Evolutionary conservation across 1,140 invertebrate species (phyloP), one percentile per base, ranked within the genome.

Genomic region (Sycophaga agraensis): DNA sequence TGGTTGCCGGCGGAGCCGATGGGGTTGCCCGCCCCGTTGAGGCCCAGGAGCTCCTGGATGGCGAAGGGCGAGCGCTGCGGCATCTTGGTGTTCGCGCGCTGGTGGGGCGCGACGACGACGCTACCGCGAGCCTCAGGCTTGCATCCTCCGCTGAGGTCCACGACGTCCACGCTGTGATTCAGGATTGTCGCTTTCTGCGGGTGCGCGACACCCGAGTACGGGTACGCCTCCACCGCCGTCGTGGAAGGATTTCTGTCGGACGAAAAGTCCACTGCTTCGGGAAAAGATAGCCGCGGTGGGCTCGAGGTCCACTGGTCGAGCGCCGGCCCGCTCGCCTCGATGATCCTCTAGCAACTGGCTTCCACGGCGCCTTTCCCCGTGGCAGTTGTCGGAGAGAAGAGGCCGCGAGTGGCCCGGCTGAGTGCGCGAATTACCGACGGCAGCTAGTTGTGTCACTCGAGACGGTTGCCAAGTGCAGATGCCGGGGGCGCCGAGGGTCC

Each of bases 31-130:
- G 62, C 55, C 14, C 77, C 78, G 43, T 88, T 88, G 35, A 95
- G 79, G 1, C 92, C 92, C 68, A 95, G 82, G 66, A 95, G 84
- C 82, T 96, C 92, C 78, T 96, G 92, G 73, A 95, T 95, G 66
- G 91, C 93, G 81, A 95, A 96, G 16, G 92, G 92, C 65, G 91
- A 93, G 68, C 92, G 84, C 79, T 94, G 91, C 65, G 91, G 91
- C 84, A 90, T 86, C 49, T 79, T 78, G 49, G 66, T 55, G 42
- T 63, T 50, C 46, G 60, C 49, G 51, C 59, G 59, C 50, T 62
- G 59, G 11, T 31, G 50, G 22, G 50, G 40, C 50, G 59, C 59
- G 59, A 54, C 50, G 59, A 28, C 51, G 59, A 50, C 60, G 59
- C 59, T 53, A 49, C 45, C 34, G 21, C 51, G 50, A 50, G 60